Base-by-base conservation (phyloP, 2,113 vertebrate genomes). In the Ctenodactylus gundi region DNA sequence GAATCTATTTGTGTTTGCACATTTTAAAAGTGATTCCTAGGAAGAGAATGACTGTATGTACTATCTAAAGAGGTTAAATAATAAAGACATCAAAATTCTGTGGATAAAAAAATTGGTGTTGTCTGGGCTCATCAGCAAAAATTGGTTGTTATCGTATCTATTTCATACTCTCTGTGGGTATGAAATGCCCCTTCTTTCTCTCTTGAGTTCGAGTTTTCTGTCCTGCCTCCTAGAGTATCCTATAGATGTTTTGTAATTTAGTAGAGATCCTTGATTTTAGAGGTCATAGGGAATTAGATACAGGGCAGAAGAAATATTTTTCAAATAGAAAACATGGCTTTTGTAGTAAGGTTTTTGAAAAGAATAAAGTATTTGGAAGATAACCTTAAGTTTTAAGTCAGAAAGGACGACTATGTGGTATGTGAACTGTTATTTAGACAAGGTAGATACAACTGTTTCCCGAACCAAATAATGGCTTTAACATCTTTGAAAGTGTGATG, bases 1-100 rank as follows among this genome's bases (percentile, higher is more conserved):
- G 44, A 23, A 15, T 91, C 41, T 96, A 73, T 85, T 96, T 91
- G n/a, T 86, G 46, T 11, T 85, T 46, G 41, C 6, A 81, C n/a
- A 62, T 51, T 58, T 94, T 83, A 78, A 80, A 57, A 70, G 31
- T 89, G 60, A 65, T 76, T 94, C 36, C 85, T 31, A 87, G 81
- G 31, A 73, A 92, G 25, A 73, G 46, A 88, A 67, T 82, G 36
- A 4, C 49, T 53, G 88, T 93, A 57, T 76, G 7, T 72, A 39
- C 27, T 72, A 44, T 83, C 36, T 77, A 23, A 65, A 82, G 44
- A 83, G 84, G 65, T 93, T 87, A 90, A 95, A n/a, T 60, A 88
- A 11, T 86, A 55, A 31, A 84, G 76, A 25, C 65, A 62, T 92
- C 34, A 73, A 62, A 91, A 86, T 72, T 85, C 25, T 78, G 11